Evolutionary conservation across 2,797 vertebrate genomes (phyloP), one percentile per base, ranked within the genome.

Genomic region (Myripristis murdjan): DNA sequence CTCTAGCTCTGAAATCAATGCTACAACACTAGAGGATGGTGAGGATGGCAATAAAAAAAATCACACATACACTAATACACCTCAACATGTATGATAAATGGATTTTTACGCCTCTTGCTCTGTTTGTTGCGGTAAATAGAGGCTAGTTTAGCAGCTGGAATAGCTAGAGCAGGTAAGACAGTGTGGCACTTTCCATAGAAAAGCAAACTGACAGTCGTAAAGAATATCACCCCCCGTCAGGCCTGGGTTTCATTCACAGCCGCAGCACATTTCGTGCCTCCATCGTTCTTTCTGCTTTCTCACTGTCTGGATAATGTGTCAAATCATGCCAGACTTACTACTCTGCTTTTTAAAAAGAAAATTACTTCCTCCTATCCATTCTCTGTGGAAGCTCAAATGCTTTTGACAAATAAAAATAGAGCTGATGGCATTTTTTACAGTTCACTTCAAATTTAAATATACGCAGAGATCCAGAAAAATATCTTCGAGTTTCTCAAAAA

Each of bases 21-120:
- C 97, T 60, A 99, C 98, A 64, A 99, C 98, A 0, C 93, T 99
- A 71, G 98, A 99, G 89, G 98, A 99, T 0, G 98, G 98, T 98
- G 64, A 89, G 89, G 43, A 70, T 66, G 46, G 18, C 5, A 65
- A 20, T 46, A 7, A 4, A 31, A 35, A 7, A 33, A 65, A 37
- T 22, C 64, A 22, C 22, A 53, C 11, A 60, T 6, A n/a, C 8
- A 44, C 39, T 26, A 16, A 15, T 62, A 14, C 2, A 6, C 37
- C 20, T 56, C 22, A 65, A 1, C 15, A 46, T 24, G 26, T 18
- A 6, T 23, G 18, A 33, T 14, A 48, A 62, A 8, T 7, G 5
- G 7, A 57, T 62, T 44, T n/a, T n/a, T n/a, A 16, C 15, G 6
- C 39, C 5, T 14, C 10, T 33, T 54, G 9, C 5, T 69, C 39